These are phyloP conservation scores for Ciconia stormi DNA, from an alignment of 2,113 vertebrate species.

Conservation along the genomic window DNA sequence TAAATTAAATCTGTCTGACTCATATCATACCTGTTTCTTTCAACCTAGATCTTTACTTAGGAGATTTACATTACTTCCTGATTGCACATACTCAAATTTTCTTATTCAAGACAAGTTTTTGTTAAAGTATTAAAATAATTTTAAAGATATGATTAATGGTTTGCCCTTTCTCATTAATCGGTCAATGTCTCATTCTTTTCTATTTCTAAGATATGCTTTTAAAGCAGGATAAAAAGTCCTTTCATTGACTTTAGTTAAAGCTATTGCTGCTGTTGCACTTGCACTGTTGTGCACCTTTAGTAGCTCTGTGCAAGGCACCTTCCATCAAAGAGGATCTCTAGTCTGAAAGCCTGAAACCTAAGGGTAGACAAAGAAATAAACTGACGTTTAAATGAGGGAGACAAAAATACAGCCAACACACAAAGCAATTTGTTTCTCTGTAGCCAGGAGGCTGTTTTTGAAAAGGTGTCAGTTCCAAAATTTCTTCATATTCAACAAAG, in stretches of 20 bases:
- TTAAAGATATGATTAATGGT: neutral
- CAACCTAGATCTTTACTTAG: neutral
- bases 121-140: neutral
- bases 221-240: neutral
- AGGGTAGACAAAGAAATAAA: constrained; percentile 43
- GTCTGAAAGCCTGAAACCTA: constrained; percentile 1
- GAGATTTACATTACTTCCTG: neutral
- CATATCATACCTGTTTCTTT: constrained; percentile 10
- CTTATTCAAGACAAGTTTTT: neutral
- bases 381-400: neutral
- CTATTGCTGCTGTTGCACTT: neutral
- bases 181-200: neutral
- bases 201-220: neutral
- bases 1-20: constrained; percentile 34
- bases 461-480: neutral
- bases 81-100: neutral
- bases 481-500: neutral
- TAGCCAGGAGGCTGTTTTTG: neutral
- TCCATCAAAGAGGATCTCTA: neutral
- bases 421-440: neutral
- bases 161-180: neutral
- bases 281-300: neutral
- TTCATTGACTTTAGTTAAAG: neutral
- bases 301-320: neutral
- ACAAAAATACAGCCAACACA: neutral